Evolutionary conservation across 2,797 vertebrate species (phyloP), one percentile per base, ranked within the genome.

Genomic region (Hyperoplus immaculatus): DNA sequence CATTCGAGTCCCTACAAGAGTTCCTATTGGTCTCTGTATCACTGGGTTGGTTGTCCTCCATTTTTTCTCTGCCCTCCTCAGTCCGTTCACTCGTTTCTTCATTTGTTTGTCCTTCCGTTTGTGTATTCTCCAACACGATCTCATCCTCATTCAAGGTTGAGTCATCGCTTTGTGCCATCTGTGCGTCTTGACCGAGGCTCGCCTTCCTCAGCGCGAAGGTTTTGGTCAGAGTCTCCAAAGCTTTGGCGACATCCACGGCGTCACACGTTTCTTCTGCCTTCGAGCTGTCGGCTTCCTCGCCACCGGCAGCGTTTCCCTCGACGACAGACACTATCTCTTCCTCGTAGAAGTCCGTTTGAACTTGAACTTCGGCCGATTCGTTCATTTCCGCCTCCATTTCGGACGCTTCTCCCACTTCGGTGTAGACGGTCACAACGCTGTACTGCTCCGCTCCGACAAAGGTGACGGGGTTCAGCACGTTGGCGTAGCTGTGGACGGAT

Each of bases 401-500:
- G 18, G 90, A 84, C 0, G 59, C 82, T 77, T 76, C 91, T 69
- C 94, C 95, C 41, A 93, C 88, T 51, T 95, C 94, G 0, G 94
- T 90, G 86, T 94, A 96, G 55, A 95, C 87, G 0, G 95, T 91
- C 42, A 95, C 91, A 0, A 95, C 82, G 10, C 93, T 91, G 76
- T 93, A 94, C 16, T 93, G 87, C 18, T 92, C 90, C 0, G 86
- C 55, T 18, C 87, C 92, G 1, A 85, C 77, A 1, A 93, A 80
- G 51, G 92, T 84, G 72, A 64, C 72, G n/a, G 87, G 72, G 78
- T 88, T 95, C n/a, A 93, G 66, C 0, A 91, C 53, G 1, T 91
- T 91, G 2, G 89, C 82, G 0, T 89, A 90, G 74, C 75, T 90
- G 45, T 90, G 88, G 65, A 84, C 60, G 0, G 89, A 83, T 2